Evolutionary conservation across 2,888 invertebrate genomes (phyloP).

Genomic region (Odontomyia ornata): DNA sequence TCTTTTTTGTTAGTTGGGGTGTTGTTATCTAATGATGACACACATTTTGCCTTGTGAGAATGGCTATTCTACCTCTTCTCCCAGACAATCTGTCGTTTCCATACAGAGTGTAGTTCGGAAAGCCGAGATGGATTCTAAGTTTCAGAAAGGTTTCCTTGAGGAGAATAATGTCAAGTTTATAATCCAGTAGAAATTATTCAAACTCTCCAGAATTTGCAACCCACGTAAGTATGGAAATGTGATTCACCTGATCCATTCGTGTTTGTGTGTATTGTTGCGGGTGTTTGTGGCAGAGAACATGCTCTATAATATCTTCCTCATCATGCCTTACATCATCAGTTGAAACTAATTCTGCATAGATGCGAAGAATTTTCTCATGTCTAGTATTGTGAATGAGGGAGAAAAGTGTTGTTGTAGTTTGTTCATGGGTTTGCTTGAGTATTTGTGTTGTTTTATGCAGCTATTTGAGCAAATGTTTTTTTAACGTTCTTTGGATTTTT

Average conservation of each 20-base stretch:
- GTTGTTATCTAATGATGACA: not conserved
- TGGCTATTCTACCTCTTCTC: not conserved
- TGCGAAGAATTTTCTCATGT: not conserved
- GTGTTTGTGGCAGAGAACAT: too few relatives aligned
- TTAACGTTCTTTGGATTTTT: too few relatives aligned
- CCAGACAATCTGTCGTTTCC: not conserved
- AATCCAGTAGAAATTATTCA: not conserved
- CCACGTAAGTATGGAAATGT: not conserved
- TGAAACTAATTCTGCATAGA: not conserved
- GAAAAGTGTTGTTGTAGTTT: too few relatives aligned
- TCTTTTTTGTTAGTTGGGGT: not conserved
- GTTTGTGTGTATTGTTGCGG: too few relatives aligned
- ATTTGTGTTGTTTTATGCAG: not conserved
- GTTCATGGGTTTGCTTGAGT: not conserved
- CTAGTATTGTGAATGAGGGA: too few relatives aligned
- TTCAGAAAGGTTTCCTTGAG: slow-evolving; percentile 10
- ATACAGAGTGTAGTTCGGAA: slow-evolving; percentile 6
- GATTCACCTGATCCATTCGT: not conserved
- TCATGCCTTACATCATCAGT: not conserved
- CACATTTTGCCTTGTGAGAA: not conserved
- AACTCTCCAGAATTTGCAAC: not conserved
- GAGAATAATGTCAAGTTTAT: not conserved
- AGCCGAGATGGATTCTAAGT: not conserved
- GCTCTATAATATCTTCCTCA: not conserved
- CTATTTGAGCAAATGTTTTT: not conserved